Evolutionary conservation across 30 jellyfish, hydroid and myxozoan genomes (phyloP), one percentile per base, ranked within the genome.

Genomic region (Euphysa ruthae): DNA sequence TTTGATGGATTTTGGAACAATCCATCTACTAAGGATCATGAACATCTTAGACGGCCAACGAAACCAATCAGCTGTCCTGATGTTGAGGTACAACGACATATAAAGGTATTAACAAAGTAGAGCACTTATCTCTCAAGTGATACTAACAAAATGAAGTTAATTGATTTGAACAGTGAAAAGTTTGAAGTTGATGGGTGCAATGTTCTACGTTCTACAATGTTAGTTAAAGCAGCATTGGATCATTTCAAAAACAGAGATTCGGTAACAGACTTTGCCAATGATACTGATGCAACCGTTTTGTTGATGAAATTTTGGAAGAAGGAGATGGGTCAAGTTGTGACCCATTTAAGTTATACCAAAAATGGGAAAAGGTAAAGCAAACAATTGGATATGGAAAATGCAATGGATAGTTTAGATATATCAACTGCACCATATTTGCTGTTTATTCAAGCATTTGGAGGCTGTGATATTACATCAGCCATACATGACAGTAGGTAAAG

Each of bases 401-500:
- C 69, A 1, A 4, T 31, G 2, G n/a, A 3, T 26, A 56, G 57
- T 26, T n/a, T 56, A 7, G 7, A n/a, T 26, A 2, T 21, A 19
- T 2, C 7, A n/a, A 7, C 25, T 56, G 12, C 25, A 18, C 69
- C 57, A n/a, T 2, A 65, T 18, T 21, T 65, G 27, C 78, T 43
- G 1, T 44, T 65, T 15, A 35, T 43, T 42, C 78, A 65, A 23
- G 73, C 78, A 10, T 65, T 34, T 22, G 27, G 74, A 3, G 78
- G 78, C 3, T 65, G 78, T 26, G 78, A 65, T 44, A 65, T 74
- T 4, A 65, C 78, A 4, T 65, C 78, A 4, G 78, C 78, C 25
- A 65, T 22, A n/a, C 62, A 33, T 20, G 44, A 27, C 4, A n/a
- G 21, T 1, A 21, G 78, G 78, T 2, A 65, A 65, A 33, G 62